A percentile compares a stretch with the other conserved stretches of the same genome.
These are phyloP conservation scores for Macquaria australasica DNA, from an alignment of 2,113 vertebrate species.

Conservation along the genomic window DNA sequence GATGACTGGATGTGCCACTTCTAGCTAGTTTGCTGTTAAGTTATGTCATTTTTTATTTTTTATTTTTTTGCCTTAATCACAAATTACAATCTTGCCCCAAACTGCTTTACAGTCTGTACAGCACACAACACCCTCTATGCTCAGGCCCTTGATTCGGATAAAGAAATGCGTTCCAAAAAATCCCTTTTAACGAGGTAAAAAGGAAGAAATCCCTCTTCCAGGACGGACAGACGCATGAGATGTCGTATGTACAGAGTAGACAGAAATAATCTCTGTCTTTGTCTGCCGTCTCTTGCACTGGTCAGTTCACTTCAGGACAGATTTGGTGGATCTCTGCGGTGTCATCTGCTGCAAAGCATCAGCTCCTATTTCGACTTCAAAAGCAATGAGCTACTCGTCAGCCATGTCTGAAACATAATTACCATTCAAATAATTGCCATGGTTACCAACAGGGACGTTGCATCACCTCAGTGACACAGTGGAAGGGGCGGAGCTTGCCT, in stretches of 20 bases:
- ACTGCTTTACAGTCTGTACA: background rate
- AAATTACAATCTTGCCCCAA: background rate
- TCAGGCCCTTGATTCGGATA: background rate
- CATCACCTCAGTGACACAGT: background rate
- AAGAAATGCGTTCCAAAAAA: background rate
- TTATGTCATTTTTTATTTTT: background rate
- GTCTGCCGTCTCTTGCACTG: background rate
- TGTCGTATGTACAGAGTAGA: background rate
- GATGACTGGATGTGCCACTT: background rate
- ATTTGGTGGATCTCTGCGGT: background rate
- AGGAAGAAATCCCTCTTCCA: background rate
- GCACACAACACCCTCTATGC: background rate
- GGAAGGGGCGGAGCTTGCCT: constrained; percentile 66
- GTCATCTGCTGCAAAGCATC: no score
- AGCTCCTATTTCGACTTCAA: background rate
- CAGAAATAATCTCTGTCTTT: background rate
- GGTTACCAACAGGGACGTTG: background rate
- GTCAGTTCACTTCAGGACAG: background rate
- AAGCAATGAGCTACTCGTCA: background rate
- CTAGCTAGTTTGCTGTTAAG: background rate
- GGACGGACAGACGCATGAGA: background rate
- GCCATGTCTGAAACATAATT: background rate
- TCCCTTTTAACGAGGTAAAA: background rate
- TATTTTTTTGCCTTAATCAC: background rate
- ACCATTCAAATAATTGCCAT: background rate